A percentile compares a stretch with the other conserved stretches of the same genome.
Conservation (phyloP, 2,113 vertebrate genomes). For the Varanus salvator region DNA sequence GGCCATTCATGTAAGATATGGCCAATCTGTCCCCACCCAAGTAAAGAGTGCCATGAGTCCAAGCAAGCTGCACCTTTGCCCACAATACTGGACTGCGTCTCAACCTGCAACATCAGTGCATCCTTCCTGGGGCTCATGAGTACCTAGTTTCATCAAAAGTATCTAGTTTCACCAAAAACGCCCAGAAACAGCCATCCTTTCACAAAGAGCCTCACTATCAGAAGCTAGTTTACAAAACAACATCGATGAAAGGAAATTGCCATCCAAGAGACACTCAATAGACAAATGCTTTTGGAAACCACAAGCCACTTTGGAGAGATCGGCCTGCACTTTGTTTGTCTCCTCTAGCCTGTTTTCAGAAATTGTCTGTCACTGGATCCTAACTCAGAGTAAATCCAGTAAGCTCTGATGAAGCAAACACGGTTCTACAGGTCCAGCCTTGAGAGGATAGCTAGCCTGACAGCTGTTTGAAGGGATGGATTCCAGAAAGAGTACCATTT, state of each 20-base stretch:
- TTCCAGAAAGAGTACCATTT: not conserved
- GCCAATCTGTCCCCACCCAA: too few relatives aligned
- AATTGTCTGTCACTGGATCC: not conserved
- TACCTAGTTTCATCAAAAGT: not conserved
- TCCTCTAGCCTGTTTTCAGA: not conserved
- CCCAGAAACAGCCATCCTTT: not conserved
- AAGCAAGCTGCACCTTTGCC: not conserved
- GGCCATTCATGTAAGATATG: not conserved
- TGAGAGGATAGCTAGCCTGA: not conserved
- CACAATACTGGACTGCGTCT: too few relatives aligned
- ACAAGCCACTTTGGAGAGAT: not conserved
- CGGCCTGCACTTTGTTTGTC: not conserved
- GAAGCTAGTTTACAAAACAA: not conserved
- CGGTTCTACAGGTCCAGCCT: not conserved
- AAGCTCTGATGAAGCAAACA: not conserved
- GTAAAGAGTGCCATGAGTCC: not conserved
- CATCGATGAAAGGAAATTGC: not conserved
- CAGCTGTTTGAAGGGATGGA: not conserved
- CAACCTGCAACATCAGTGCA: too few relatives aligned
- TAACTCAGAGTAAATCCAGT: not conserved
- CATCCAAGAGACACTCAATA: not conserved
- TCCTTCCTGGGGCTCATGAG: too few relatives aligned
- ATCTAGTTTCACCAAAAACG: constrained; percentile 14
- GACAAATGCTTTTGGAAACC: not conserved
- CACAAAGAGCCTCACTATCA: not conserved